Percentiles rank a stretch among this genome's conserved stretches.
These are phyloP conservation scores for Eriosoma lanigerum DNA, from an alignment of 1,140 invertebrate genomes.

Conservation along the genomic window DNA sequence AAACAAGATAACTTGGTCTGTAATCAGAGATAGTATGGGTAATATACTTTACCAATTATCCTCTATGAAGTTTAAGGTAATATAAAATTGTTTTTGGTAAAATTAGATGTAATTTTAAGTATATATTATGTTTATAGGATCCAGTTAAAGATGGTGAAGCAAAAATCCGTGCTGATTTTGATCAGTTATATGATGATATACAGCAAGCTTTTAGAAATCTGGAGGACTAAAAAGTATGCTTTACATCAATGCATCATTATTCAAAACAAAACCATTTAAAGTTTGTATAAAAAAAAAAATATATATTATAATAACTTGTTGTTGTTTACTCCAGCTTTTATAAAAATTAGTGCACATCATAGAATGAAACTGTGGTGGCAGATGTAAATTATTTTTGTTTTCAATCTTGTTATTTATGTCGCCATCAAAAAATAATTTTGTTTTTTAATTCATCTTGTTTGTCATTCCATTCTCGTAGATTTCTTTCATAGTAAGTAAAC, in stretches of 20 bases:
- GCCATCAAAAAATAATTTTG: neutral
- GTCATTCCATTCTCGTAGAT: slow-evolving; percentile 45
- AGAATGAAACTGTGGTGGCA: slow-evolving; percentile 48
- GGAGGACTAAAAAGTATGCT: slow-evolving; percentile 79
- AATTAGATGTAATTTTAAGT: slow-evolving; percentile 37
- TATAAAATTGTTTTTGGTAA: neutral
- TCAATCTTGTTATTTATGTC: slow-evolving; percentile 41
- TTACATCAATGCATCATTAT: slow-evolving; percentile 29
- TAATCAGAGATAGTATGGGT: slow-evolving; percentile 95
- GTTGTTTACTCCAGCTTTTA: slow-evolving; percentile 44
- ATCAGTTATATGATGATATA: slow-evolving; percentile 92
- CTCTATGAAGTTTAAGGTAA: slow-evolving; percentile 99
- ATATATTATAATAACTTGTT: slow-evolving; percentile 46
- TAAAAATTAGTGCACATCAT: slow-evolving; percentile 43
- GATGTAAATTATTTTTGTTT: slow-evolving; percentile 45
- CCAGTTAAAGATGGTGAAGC: slow-evolving; percentile 96
- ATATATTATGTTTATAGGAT: slow-evolving; percentile 67
- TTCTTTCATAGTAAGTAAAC: slow-evolving; percentile 31
- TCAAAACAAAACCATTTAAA: slow-evolving; percentile 27
- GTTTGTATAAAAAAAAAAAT: slow-evolving; percentile 41
- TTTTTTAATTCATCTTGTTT: slow-evolving; percentile 36
- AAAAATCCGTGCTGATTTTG: slow-evolving; percentile 96
- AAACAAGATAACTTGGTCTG: slow-evolving; percentile 98
- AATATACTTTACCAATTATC: slow-evolving; percentile 96
- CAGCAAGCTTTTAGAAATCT: slow-evolving; percentile 97